Conservation (phyloP, 2,113 vertebrate species). For the Ahaetulla prasina region DNA sequence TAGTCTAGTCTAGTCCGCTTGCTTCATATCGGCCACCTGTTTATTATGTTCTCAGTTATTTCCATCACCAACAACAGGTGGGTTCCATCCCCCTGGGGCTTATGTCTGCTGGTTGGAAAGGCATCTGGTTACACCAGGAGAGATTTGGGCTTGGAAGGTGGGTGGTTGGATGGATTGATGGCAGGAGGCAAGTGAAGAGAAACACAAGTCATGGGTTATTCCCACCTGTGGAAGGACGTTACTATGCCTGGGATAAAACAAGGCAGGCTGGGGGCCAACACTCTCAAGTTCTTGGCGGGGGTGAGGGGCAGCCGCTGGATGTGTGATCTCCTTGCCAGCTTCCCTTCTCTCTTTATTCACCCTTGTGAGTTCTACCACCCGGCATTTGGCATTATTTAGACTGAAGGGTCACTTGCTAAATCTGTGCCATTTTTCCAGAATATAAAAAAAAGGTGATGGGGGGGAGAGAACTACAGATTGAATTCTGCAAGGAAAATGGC, state of each 20-base stretch:
- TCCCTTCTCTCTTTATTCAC: neutral
- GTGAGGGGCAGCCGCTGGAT: neutral
- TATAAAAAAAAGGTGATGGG: neutral
- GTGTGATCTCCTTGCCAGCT: neutral
- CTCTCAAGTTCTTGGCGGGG: neutral
- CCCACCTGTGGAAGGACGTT: slow-evolving; percentile 10
- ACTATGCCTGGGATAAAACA: slow-evolving; percentile 14
- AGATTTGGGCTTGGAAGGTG: neutral
- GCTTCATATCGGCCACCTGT: slow-evolving; percentile 30
- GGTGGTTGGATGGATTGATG: neutral
- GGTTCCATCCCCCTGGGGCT: slow-evolving; percentile 10
- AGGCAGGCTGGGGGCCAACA: neutral
- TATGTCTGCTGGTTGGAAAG: neutral
- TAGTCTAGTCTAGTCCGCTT: neutral
- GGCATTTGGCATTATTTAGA: neutral
- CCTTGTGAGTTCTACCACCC: neutral
- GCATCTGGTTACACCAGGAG: slow-evolving; percentile 20
- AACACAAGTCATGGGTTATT: neutral
- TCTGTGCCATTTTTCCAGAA: neutral
- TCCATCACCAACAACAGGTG: slow-evolving; percentile 32
- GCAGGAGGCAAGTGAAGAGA: slow-evolving; percentile 1
- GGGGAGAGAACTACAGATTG: neutral
- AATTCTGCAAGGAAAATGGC: neutral
- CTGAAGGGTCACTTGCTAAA: too few species aligned
- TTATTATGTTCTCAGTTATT: slow-evolving; percentile 26